Evolutionary conservation across 2,113 vertebrate genomes (phyloP), one percentile per base, ranked within the genome.

Genomic region (Pleuronectes platessa): DNA sequence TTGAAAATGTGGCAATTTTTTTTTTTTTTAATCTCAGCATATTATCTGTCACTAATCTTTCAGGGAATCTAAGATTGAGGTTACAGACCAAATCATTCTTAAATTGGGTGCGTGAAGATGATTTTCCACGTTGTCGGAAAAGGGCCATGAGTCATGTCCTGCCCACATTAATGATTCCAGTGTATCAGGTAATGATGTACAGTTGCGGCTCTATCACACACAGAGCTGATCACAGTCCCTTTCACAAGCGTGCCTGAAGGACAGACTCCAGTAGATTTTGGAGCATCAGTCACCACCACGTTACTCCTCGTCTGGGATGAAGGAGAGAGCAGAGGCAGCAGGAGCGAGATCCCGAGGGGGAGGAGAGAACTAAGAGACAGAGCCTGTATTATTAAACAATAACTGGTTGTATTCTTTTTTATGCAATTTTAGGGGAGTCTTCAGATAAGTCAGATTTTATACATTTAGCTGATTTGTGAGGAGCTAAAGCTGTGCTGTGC

Each of bases 191-290:
- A 27, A 12, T 3, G 66, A 72, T 42, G 9, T 64, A 65, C 3
- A 71, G 56, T 20, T 31, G 54, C 42, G 37, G 60, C 79, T 78
- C 49, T 23, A 40, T 27, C 26, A 61, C 24, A 13, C 31, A 67
- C 58, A 26, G 35, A 1, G 23, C 69, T 40, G 24, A 87, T 71
- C 68, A 67, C 64, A 73, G 78, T 58, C 31, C 60, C 61, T 77
- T 71, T 81, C 56, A 66, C 56, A 54, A 78, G 49, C 63, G 53
- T 58, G 80, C 81, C 82, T 86, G 56, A 49, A 72, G 81, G 74
- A 84, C 71, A 71, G 35, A 64, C 59, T 76, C 31, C 42, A 72
- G 64, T 6, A 56, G 61, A 82, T 8, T 31, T 20, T 65, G 61
- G 64, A 70, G 62, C 63, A 64, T 79, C 79, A 58, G 75, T 61